These are phyloP conservation scores for Cyprinodon tularosa DNA, from an alignment of 2,113 vertebrate species.

Conservation along the genomic window DNA sequence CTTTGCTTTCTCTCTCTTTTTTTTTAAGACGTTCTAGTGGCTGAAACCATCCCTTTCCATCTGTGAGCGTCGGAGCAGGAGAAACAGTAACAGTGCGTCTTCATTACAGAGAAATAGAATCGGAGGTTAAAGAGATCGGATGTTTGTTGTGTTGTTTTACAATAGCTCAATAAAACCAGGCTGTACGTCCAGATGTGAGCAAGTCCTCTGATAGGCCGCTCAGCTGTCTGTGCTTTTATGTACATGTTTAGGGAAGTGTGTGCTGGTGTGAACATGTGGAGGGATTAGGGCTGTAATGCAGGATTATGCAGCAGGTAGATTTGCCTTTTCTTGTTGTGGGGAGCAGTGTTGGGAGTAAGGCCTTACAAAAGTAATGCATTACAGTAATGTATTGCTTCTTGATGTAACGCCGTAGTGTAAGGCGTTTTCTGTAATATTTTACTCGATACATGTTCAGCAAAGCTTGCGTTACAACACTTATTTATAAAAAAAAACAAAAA, in stretches of 20 bases:
- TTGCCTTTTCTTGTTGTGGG: constrained; percentile 55
- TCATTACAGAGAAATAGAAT: constrained; percentile 3
- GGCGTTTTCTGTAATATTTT: no score
- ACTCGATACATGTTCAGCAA: no score
- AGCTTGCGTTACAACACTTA: no score
- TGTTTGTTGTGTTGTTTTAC: constrained; percentile 14
- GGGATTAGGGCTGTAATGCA: constrained; percentile 76
- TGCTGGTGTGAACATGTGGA: constrained; percentile 31
- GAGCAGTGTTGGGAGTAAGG: no score
- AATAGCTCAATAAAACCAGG: not conserved
- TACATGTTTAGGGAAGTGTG: not conserved
- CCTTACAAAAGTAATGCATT: no score
- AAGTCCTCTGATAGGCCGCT: constrained; percentile 6
- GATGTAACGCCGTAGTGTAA: no score
- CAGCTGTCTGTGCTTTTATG: no score
- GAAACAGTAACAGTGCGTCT: not conserved
- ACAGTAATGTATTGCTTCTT: no score
- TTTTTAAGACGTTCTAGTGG: constrained; percentile 24
- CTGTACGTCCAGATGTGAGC: constrained; percentile 24
- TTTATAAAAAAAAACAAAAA: no score
- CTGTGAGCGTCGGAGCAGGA: constrained; percentile 11
- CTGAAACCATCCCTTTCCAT: constrained; percentile 5
- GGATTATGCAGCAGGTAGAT: constrained; percentile 76
- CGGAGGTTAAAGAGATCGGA: constrained; percentile 12
- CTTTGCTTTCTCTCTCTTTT: constrained; percentile 25